These are phyloP conservation scores for Phocoena sinus DNA, from an alignment of 2,113 vertebrate genomes.

Conservation along the genomic window DNA sequence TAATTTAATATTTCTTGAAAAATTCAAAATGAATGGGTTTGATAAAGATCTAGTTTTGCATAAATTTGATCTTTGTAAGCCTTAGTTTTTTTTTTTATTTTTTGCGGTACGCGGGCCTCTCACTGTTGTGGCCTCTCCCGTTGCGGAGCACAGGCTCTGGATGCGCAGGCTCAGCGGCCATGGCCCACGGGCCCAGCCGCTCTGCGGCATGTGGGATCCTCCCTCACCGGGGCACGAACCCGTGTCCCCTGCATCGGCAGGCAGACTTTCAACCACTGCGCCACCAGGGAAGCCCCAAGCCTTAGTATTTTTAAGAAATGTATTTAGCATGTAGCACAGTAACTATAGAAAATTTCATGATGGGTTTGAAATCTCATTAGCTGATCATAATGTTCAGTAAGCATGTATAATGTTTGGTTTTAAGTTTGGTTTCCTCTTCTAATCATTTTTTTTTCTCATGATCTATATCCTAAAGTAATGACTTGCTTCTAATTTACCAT, in stretches of 20 bases:
- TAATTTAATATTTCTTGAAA: not conserved
- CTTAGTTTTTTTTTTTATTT: not conserved
- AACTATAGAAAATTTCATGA: not conserved
- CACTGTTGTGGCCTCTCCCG: too few relatives aligned
- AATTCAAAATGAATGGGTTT: not conserved
- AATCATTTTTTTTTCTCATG: not conserved
- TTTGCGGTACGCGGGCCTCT: too few relatives aligned
- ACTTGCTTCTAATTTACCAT: not conserved
- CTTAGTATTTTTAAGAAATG: conserved; percentile 16
- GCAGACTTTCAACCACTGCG: too few relatives aligned
- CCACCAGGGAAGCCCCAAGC: not conserved
- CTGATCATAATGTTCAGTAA: not conserved
- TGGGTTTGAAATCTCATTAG: conserved; percentile 2
- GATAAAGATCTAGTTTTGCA: not conserved
- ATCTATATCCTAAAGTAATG: not conserved
- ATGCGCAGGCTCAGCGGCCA: too few relatives aligned
- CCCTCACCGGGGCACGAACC: too few relatives aligned
- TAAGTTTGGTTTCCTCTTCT: not conserved
- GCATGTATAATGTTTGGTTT: not conserved
- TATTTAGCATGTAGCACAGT: not conserved
- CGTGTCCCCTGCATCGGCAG: too few relatives aligned
- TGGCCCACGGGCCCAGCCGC: too few relatives aligned
- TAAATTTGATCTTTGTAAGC: conserved; percentile 21
- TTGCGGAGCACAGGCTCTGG: too few relatives aligned
- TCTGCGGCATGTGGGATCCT: too few relatives aligned